Base-by-base conservation (phyloP, 2,797 vertebrate species). In the Craterocephalus amniculus region DNA sequence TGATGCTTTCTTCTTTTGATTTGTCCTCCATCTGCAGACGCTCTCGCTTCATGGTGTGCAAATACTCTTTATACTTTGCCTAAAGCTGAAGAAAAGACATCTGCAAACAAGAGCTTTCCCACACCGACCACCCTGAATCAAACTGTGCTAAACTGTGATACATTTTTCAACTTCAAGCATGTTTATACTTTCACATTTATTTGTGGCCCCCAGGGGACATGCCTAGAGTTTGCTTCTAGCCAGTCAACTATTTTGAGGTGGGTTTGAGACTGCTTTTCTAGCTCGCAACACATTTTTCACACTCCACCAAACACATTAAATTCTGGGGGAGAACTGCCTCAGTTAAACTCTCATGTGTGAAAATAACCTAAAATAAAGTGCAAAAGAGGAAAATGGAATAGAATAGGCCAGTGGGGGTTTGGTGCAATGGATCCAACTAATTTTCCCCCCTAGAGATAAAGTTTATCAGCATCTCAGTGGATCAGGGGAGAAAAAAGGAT, bases 331-430 rank as follows among this genome's bases (percentile, higher is more conserved):
- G 40, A 76, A 67, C 49, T 43, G 83, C 76, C 72, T 87, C 81
- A 55, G 83, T 87, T 86, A 81, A 83, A 90, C 74, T 58, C 84
- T 87, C 82, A 70, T 87, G 83, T 90, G 88, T 86, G 85, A 89
- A 91, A 88, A 89, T 80, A 76, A 83, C 85, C 73, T 87, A 69
- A 67, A 89, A 91, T 87, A 85, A 87, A 85, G 86, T 81, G 85
- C 76, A 83, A 78, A 86, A 89, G 76, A 85, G 83, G 85, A 87
- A 87, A 87, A 89, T 81, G 74, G 73, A 87, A 83, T 79, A 65
- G 77, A 90, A 88, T 75, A 67, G 71, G 76, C 82, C 85, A 70
- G 76, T 57, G 61, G 87, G 70, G 84, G 83, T 74, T 77, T 71
- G 61, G 78, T 66, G 78, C 74, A 72, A 85, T 1, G 58, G 80